Base-by-base conservation (phyloP, 2,113 vertebrate genomes). In the Pyrgilauda ruficollis region DNA sequence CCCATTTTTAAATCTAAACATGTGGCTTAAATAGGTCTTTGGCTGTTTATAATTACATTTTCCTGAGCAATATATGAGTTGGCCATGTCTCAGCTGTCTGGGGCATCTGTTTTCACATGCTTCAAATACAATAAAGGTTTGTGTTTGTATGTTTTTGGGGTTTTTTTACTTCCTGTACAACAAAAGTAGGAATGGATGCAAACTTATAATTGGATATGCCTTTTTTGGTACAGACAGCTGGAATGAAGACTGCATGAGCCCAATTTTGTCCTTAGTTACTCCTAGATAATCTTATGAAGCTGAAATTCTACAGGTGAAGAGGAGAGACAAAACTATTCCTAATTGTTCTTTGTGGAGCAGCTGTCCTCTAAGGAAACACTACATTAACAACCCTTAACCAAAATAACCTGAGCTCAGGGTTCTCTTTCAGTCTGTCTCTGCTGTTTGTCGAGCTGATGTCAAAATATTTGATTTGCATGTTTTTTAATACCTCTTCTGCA, bases 41-140 rank as follows among this genome's bases (percentile, higher is more conserved):
- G 44, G n/a, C 92, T 82, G 78, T 84, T 95, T 78, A 27, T 87
- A 84, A 78, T 95, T 75, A 69, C 67, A 55, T 90, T 91, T 96
- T 69, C 63, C 47, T 84, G 85, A 97, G 52, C 66, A 47, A 56
- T 39, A 50, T 72, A 84, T 30, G 64, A 94, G 44, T 68, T 94
- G 87, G 84, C 43, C 62, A 59, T 89, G 94, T 96, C 73, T 95
- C 86, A 87, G 10, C 53, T 5, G 27, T 89, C 62, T 83, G 30
- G 49, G 66, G 79, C 79, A 96, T 94, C 94, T 95, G 89, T 93
- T 96, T 97, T 90, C 84, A 78, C 66, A 52, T 91, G 79, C 62
- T 94, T 94, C 73, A 94, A 94, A 76, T 37, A 73, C 53, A 94
- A 44, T 77, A 73, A 72, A 68, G 33, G 37, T 47, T 77, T 76